phyloP scores from a whole-genome alignment of 2,797 vertebrate genomes.

The Micropoecilia bifurca region DNA sequence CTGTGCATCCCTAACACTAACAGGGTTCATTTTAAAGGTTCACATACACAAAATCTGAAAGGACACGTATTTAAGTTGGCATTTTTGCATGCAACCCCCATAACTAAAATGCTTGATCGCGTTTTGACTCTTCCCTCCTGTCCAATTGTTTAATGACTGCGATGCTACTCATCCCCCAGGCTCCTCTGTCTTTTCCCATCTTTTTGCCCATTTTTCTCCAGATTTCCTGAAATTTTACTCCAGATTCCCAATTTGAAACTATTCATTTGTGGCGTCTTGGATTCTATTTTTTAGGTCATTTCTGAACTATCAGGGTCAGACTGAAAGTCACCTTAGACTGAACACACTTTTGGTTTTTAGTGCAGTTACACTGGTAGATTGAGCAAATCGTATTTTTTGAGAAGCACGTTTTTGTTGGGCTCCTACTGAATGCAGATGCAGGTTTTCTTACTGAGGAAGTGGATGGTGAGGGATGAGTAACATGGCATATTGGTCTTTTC shows the following conservation, averaged over 20 bases:
- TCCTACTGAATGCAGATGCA: neutral
- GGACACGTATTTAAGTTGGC: slow-evolving; percentile 8
- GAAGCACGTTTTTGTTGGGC: neutral
- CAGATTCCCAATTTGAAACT: slow-evolving; percentile 1
- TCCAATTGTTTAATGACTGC: neutral
- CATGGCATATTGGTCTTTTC: slow-evolving; percentile 13
- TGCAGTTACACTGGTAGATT: neutral
- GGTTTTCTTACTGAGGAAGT: neutral
- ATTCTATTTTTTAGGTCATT: neutral
- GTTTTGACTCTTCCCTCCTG: neutral
- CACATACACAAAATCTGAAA: neutral
- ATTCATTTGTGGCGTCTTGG: slow-evolving; percentile 12
- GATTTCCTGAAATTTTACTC: neutral
- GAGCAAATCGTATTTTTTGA: neutral
- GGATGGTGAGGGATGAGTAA: slow-evolving; percentile 4
- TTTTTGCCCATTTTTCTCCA: slow-evolving; percentile 36
- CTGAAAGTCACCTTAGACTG: neutral
- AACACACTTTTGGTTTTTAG: neutral
- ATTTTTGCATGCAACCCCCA: slow-evolving; percentile 24
- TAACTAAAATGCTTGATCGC: slow-evolving; percentile 11
- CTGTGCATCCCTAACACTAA: neutral
- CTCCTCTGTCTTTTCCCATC: slow-evolving; percentile 12
- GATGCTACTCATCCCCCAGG: neutral
- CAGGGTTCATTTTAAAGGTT: neutral
- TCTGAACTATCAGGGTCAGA: neutral